Conservation (phyloP, 2,113 vertebrate genomes). For the Muscicapa adusta region DNA sequence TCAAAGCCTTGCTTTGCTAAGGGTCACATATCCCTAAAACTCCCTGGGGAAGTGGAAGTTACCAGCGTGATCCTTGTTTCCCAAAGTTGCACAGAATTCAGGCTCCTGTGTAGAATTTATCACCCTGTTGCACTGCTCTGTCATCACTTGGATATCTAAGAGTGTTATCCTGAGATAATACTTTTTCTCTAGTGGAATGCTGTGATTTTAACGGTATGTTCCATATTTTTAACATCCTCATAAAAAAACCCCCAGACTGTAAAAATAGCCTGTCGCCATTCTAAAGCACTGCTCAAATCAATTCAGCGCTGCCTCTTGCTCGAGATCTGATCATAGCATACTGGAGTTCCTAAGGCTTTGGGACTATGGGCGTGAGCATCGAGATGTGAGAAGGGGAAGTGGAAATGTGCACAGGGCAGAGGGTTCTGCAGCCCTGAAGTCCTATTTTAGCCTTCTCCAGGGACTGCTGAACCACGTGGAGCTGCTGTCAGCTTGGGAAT, state of each 20-base stretch:
- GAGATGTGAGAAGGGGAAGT: neutral
- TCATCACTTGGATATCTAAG: rapidly evolving
- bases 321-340: neutral
- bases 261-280: neutral
- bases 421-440: neutral
- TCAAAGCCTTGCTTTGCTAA: neutral
- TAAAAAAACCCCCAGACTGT: neutral
- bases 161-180: rapidly evolving
- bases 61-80: neutral
- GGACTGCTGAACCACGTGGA: neutral
- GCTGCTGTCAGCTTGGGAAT: neutral
- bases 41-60: neutral
- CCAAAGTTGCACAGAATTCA: neutral
- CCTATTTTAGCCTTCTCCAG: neutral
- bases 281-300: neutral
- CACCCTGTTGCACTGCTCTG: neutral
- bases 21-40: neutral
- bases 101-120: neutral
- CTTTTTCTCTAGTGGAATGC: neutral
- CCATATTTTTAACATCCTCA: neutral
- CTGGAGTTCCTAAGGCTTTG: neutral
- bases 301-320: neutral
- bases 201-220: neutral
- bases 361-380: rapidly evolving
- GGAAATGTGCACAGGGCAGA: neutral